phyloP scores from a whole-genome alignment of 2,888 invertebrate species.

The Pollenia labialis region DNA sequence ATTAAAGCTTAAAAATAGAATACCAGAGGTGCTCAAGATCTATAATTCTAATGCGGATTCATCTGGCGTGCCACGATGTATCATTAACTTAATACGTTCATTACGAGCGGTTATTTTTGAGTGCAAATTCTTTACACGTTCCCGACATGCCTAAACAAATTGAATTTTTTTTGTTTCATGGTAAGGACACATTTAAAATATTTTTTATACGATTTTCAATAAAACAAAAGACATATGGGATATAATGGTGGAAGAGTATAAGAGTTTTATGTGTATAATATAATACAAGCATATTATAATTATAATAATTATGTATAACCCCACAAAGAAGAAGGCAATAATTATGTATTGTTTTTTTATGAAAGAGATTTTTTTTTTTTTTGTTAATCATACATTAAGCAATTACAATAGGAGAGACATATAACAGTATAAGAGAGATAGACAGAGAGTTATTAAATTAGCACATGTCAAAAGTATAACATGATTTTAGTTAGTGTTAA shows the following conservation, averaged over 20 bases:
- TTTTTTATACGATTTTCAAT: conserved; percentile 22
- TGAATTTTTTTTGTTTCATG: conserved; percentile 15
- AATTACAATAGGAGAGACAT: conserved; percentile 22
- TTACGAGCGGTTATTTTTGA: conserved; percentile 94
- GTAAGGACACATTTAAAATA: conserved; percentile 19
- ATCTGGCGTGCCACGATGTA: conserved; percentile 94
- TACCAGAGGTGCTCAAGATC: conserved; percentile 54
- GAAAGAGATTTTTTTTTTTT: conserved; percentile 16
- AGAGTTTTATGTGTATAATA: conserved; percentile 62
- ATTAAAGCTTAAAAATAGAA: conserved; percentile 59
- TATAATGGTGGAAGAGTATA: conserved; percentile 52
- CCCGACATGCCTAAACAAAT: conserved; percentile 89
- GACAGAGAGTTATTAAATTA: conserved; percentile 13
- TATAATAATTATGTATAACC: conserved; percentile 58
- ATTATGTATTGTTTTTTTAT: conserved; percentile 31
- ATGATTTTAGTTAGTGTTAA: conserved; percentile 14
- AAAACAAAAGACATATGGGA: conserved; percentile 49
- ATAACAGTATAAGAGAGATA: not conserved
- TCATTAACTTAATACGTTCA: conserved; percentile 94
- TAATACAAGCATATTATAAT: conserved; percentile 74
- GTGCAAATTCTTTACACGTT: conserved; percentile 93
- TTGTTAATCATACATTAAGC: conserved; percentile 22
- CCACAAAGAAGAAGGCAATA: conserved; percentile 75
- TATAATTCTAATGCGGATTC: conserved; percentile 89
- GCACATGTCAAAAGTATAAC: conserved; percentile 9